These are phyloP conservation scores for Bradypodion ventrale DNA, from an alignment of 2,797 vertebrate species.

Conservation along the genomic window DNA sequence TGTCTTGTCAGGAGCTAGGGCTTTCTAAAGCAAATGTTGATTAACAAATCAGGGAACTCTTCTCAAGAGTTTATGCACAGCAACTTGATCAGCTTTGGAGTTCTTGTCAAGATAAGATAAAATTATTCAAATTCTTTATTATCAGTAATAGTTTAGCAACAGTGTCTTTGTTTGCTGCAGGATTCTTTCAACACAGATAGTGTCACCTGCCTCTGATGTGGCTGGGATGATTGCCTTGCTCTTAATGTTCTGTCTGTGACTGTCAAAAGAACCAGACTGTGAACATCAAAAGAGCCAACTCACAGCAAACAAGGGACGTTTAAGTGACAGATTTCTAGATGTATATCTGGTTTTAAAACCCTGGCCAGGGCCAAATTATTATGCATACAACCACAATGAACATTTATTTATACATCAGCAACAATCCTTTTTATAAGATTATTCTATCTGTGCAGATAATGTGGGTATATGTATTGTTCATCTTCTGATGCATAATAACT, in stretches of 20 bases:
- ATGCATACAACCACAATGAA: not conserved
- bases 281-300: conserved; percentile 35
- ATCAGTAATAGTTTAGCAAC: conserved; percentile 29
- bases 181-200: conserved; percentile 20
- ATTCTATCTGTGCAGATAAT: not conserved
- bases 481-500: not conserved
- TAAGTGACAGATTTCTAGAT: conserved; percentile 15
- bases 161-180: conserved; percentile 11
- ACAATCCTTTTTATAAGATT: not conserved
- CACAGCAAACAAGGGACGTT: conserved; percentile 42
- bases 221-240: conserved; percentile 30
- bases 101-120: conserved; percentile 51
- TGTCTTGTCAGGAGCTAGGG: conserved; percentile 13
- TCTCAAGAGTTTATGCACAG: not conserved
- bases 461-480: not conserved
- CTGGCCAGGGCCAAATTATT: conserved; percentile 18
- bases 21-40: conserved; percentile 51
- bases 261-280: not conserved
- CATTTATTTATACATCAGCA: conserved; percentile 8
- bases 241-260: conserved; percentile 16
- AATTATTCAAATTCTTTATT: conserved; percentile 51
- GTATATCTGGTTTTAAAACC: conserved; percentile 29
- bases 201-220: conserved; percentile 28
- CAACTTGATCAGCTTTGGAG: conserved; percentile 12
- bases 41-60: conserved; percentile 39